A percentile compares a stretch with the other conserved stretches of the same genome.
These are phyloP conservation scores for Ophion ventricosus DNA, from an alignment of 2,888 invertebrate species.

Conservation along the genomic window DNA sequence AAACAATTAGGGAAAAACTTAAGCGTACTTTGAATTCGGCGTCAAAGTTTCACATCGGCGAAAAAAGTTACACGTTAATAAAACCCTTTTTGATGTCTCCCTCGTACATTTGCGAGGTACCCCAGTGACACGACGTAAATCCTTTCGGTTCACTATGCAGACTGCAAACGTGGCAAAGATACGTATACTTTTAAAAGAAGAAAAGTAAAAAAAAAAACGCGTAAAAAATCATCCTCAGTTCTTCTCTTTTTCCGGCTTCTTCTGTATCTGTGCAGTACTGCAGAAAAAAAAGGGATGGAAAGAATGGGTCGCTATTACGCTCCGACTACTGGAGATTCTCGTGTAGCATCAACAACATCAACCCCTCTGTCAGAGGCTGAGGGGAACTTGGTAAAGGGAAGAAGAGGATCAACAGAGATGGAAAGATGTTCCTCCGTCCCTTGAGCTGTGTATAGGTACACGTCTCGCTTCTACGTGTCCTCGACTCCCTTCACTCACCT, in stretches of 20 bases:
- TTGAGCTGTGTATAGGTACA: conserved; percentile 26
- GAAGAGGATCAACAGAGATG: conserved; percentile 55
- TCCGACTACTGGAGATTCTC: conserved; percentile 51
- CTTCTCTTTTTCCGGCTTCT: conserved; percentile 22
- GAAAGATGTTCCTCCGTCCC: conserved; percentile 44
- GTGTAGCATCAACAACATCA: conserved; percentile 47
- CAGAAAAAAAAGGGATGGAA: conserved; percentile 42
- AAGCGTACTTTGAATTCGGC: background rate
- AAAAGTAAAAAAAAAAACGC: conserved; percentile 1
- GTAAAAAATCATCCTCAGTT: background rate
- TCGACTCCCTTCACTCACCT: conserved; percentile 42
- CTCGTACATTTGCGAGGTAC: background rate
- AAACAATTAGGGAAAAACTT: background rate
- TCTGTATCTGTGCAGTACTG: conserved; percentile 43
- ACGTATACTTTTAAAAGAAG: conserved; percentile 9
- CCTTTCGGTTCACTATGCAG: conserved; percentile 11
- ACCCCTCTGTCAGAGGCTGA: conserved; percentile 33
- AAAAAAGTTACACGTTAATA: too few relatives aligned
- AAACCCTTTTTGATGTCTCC: background rate
- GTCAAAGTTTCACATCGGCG: too few relatives aligned
- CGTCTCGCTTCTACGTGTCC: conserved; percentile 33
- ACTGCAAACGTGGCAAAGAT: conserved; percentile 1
- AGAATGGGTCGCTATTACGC: conserved; percentile 56
- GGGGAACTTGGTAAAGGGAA: conserved; percentile 44
- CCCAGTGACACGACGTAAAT: background rate